phyloP scores from a whole-genome alignment of 2,113 vertebrate species.

The Pluvianellus socialis region DNA sequence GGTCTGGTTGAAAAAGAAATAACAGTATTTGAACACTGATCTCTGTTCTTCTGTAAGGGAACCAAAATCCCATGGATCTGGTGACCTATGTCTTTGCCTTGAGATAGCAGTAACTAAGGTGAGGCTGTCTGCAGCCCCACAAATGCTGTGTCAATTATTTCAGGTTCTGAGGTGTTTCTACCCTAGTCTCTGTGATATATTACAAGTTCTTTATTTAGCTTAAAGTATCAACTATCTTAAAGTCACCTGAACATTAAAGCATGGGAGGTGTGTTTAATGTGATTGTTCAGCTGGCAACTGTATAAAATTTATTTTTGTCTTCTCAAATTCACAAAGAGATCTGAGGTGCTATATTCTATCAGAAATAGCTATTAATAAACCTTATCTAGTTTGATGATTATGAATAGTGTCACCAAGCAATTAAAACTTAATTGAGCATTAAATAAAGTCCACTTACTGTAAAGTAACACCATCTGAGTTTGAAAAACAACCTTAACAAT shows the following conservation, averaged over 20 bases:
- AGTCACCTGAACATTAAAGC: not conserved
- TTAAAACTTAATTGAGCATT: slow-evolving; percentile 68
- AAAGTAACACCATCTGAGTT: slow-evolving; percentile 31
- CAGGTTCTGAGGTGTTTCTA: not conserved
- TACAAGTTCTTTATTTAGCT: not conserved
- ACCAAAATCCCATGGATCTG: not conserved
- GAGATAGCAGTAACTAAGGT: not conserved
- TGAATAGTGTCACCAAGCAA: slow-evolving; percentile 58
- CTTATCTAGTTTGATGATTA: slow-evolving; percentile 51
- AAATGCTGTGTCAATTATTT: not conserved
- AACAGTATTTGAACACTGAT: not conserved
- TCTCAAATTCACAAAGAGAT: not conserved
- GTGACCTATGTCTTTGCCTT: not conserved
- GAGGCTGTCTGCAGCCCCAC: not conserved
- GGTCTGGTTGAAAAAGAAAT: not conserved
- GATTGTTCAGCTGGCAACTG: not conserved
- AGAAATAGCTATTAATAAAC: slow-evolving; percentile 45
- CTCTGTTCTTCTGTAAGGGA: not conserved
- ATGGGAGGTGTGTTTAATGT: not conserved
- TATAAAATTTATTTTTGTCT: not conserved
- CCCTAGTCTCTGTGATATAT: not conserved
- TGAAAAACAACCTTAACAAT: slow-evolving; percentile 9
- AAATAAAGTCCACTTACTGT: slow-evolving; percentile 63
- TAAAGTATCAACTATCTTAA: not conserved
- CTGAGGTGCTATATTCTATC: not conserved